Conservation (phyloP, 2,888 invertebrate genomes). For the Heliconius aoede region DNA sequence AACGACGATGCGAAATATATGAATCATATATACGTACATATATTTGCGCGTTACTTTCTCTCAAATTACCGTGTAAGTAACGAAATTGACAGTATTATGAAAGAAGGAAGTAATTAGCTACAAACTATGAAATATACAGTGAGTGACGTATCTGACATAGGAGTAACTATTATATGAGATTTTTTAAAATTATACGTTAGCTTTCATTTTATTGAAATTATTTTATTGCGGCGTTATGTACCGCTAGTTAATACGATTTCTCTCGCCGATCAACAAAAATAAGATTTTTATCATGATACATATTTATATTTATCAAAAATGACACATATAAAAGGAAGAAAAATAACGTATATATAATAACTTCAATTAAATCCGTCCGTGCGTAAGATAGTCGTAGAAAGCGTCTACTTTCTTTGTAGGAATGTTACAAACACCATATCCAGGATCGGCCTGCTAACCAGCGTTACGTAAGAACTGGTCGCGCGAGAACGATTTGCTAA, state of each 20-base stretch:
- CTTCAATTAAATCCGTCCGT: slow-evolving; percentile 56
- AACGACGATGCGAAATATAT: not conserved
- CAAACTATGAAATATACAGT: slow-evolving; percentile 8
- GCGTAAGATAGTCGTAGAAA: slow-evolving; percentile 62
- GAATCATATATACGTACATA: not conserved
- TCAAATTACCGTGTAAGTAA: slow-evolving; percentile 15
- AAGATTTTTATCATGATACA: not conserved
- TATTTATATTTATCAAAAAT: too few relatives aligned
- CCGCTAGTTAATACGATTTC: not conserved
- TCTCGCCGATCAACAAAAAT: not conserved
- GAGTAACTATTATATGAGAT: not conserved
- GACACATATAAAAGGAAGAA: not conserved
- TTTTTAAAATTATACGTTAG: not conserved
- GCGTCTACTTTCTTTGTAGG: slow-evolving; percentile 76
- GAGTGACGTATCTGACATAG: slow-evolving; percentile 13
- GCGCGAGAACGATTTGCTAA: slow-evolving; percentile 34
- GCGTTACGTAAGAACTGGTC: slow-evolving; percentile 39
- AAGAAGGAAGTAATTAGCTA: slow-evolving; percentile 4
- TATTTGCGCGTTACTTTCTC: not conserved
- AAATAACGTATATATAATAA: slow-evolving; percentile 5
- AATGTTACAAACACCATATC: slow-evolving; percentile 58
- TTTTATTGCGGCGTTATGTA: not conserved
- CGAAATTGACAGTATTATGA: slow-evolving; percentile 16
- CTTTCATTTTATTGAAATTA: not conserved
- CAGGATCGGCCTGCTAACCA: slow-evolving; percentile 53